These are phyloP conservation scores for Arrhopalites spinosus DNA, from an alignment of 2,888 invertebrate genomes.

Conservation along the genomic window DNA sequence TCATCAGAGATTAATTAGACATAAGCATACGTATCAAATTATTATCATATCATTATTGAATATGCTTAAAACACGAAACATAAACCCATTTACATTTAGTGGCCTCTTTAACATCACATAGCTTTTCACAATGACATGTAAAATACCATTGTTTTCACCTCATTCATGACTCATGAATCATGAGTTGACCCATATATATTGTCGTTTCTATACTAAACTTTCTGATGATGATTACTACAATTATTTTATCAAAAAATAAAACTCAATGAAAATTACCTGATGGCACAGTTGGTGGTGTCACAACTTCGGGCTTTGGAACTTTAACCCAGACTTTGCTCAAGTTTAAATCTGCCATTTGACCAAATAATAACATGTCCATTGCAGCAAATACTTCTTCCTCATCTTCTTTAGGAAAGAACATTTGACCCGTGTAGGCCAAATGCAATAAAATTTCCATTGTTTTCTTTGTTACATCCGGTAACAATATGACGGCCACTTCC, in stretches of 20 bases:
- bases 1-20: no score
- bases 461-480: slow-evolving; percentile 45
- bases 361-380: slow-evolving; percentile 43
- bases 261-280: background rate
- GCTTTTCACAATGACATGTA: no score
- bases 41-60: no score
- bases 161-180: no score
- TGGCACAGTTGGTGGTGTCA: background rate
- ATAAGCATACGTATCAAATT: no score
- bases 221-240: no score
- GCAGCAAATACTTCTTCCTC: slow-evolving; percentile 43
- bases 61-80: no score
- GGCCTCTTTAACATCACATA: no score
- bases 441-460: slow-evolving; percentile 45
- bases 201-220: no score
- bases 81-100: no score
- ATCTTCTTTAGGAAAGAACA: slow-evolving; percentile 40
- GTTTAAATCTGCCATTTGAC: slow-evolving; percentile 37
- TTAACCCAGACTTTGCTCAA: slow-evolving; percentile 8
- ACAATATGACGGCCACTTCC: slow-evolving; percentile 45
- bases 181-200: no score
- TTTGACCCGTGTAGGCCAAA: slow-evolving; percentile 48
- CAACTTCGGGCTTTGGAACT: background rate
- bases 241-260: background rate
- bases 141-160: no score